Percentiles rank a stretch among this genome's conserved stretches.
phyloP scores from a whole-genome alignment of 2,797 vertebrate genomes.

The Sternotherus odoratus region DNA sequence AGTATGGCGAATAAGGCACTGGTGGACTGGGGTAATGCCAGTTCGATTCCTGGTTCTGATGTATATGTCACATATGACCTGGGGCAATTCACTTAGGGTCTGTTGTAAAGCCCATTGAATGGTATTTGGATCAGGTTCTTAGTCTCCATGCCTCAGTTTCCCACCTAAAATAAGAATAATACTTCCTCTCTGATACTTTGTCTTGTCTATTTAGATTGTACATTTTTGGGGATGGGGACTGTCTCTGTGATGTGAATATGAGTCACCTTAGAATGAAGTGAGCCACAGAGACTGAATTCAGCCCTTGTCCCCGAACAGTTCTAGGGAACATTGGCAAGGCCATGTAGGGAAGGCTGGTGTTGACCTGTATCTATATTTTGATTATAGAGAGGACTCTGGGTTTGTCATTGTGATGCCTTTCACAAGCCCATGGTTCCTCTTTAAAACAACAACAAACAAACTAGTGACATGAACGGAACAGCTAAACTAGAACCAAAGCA shows the following conservation, averaged over 20 bases:
- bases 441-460: not conserved
- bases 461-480: not conserved
- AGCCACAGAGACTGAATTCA: fast-evolving
- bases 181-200: not conserved
- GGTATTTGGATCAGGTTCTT: not conserved
- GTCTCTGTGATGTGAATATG: not conserved
- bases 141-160: not conserved
- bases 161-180: not conserved
- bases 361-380: not conserved
- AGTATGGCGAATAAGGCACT: not conserved
- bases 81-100: not conserved
- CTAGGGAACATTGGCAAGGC: not conserved
- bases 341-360: not conserved
- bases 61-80: not conserved
- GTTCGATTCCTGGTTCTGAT: not conserved
- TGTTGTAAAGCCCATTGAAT: fast-evolving
- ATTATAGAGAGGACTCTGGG: not conserved
- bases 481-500: not conserved
- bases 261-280: not conserved
- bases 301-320: not conserved
- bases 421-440: not conserved
- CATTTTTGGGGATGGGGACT: not conserved
- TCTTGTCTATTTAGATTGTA: not conserved
- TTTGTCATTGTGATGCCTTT: not conserved
- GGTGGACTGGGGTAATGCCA: not conserved